phyloP scores from a whole-genome alignment of 2,888 invertebrate species.

The Nymphalis urticae region DNA sequence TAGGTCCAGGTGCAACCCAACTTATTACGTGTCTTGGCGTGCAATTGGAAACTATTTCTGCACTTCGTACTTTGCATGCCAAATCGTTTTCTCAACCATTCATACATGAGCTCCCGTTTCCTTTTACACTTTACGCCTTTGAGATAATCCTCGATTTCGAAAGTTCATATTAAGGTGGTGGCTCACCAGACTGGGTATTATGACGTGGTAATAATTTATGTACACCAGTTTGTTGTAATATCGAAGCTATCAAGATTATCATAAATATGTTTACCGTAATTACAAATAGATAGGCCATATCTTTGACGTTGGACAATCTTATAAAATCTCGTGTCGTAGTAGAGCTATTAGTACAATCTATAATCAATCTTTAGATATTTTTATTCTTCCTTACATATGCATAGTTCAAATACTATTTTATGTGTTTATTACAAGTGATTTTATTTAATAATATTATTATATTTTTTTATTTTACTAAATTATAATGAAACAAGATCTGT shows the following conservation, averaged over 20 bases:
- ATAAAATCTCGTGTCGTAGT: background rate
- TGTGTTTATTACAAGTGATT: no score
- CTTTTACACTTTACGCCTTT: conserved; percentile 14
- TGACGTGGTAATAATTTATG: conserved; percentile 38
- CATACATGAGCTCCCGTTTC: conserved; percentile 36
- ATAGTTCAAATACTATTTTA: no score
- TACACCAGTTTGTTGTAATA: conserved; percentile 32
- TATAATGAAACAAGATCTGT: no score
- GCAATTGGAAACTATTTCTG: conserved; percentile 65
- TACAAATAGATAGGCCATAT: conserved; percentile 17
- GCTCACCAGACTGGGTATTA: conserved; percentile 38
- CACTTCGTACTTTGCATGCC: conserved; percentile 63
- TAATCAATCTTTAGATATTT: background rate
- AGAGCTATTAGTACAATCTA: background rate
- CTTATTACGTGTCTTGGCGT: conserved; percentile 63
- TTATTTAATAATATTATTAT: no score
- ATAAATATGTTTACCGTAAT: conserved; percentile 26
- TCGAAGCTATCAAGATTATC: conserved; percentile 32
- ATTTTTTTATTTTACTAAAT: no score
- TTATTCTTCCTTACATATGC: no score
- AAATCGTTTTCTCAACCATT: conserved; percentile 46
- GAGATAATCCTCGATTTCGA: conserved; percentile 30
- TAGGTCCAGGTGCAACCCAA: conserved; percentile 51
- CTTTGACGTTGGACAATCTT: background rate
- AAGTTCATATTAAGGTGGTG: conserved; percentile 36